Base-by-base conservation (phyloP, 2,113 vertebrate genomes). In the Setophaga kirtlandii region DNA sequence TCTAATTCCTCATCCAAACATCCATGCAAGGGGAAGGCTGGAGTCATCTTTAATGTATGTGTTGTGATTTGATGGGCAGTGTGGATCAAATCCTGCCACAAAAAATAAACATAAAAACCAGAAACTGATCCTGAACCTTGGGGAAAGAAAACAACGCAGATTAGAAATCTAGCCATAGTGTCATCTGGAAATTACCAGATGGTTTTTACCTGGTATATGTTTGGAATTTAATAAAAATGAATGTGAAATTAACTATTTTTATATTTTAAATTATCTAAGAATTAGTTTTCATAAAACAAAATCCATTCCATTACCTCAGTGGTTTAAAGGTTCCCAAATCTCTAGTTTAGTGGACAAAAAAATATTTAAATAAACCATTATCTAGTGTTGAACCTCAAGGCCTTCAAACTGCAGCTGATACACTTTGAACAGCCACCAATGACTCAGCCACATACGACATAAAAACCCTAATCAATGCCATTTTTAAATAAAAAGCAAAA, bases 401-500 rank as follows among this genome's bases (percentile, higher is more conserved):
- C 71, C 97, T 93, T 90, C 74, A 97, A 96, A 90, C 70, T 42
- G 3, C 89, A 94, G 60, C 78, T 82, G 92, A 53, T 31, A 50
- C 8, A 15, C 64, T 91, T 95, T 28, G 67, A 96, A 93, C 63
- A 95, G 59, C 63, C 95, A 96, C 90, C 83, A 89, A 75, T 3
- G 12, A 90, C 92, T 93, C 35, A 53, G 24, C 20, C 24, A 41
- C 65, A 55, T 39, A 56, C 2, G 15, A 95, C 89, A 87, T 93
- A 96, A 92, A 95, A 88, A 1, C 44, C 24, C 79, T 96, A 90
- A 93, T 96, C 94, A 96, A 94, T 88, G 83, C 89, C 68, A 87
- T 96, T 97, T 96, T 96, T 97, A 96, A 96, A 95, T 96, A 97
- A 97, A 98, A 97, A 97, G 60, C 37, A 94, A 96, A 98, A 96